Base-by-base conservation (phyloP, 2,888 invertebrate genomes). In the Agriopis leucophaearia region DNA sequence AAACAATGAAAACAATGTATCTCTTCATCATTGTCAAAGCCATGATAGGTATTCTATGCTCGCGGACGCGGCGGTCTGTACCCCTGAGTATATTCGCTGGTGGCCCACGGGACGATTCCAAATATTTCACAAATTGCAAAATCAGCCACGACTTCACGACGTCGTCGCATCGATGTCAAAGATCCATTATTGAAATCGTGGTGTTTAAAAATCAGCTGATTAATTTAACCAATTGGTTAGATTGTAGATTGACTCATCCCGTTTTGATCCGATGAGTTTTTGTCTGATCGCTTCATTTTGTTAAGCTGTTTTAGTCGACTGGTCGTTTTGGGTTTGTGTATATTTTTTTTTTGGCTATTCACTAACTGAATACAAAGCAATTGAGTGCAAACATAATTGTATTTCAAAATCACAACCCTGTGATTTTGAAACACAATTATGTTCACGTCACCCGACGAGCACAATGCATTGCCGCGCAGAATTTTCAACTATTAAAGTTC, bases 121-220 rank as follows among this genome's bases (percentile, higher is more conserved):
- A 89, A 90, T 91, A 92, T 93, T 90, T 86, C 78, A 86, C 91
- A 91, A 93, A 92, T 92, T 91, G 89, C 88, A 83, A 84, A 87
- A 88, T 88, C 83, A 87, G 84, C 81, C 76, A 79, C 82, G 81
- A 80, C 83, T 80, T 85, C 81, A 83, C 85, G 86, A 88, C 86
- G 72, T 66, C 86, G 72, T 66, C 70, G 70, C 86, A 70, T 61
- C 71, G 68, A 62, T 71, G 72, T 71, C 64, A 69, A 61, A 69
- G 73, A 70, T 70, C 55, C 69, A 69, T 69, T 59, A 67, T 72
- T 70, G 72, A 66, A 60, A 66, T 72, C 70, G 65, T 71, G 64
- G 60, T 71, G 71, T 64, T 72, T 75, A 69, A 56, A 70, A 70
- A 69, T 65, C 65, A 52, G 63, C 58, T 56, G 59, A 70, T 69